Percentiles rank a stretch among this genome's conserved stretches.
Evolutionary conservation across 2,888 invertebrate species (phyloP).

Genomic region (Germaria angustata): DNA sequence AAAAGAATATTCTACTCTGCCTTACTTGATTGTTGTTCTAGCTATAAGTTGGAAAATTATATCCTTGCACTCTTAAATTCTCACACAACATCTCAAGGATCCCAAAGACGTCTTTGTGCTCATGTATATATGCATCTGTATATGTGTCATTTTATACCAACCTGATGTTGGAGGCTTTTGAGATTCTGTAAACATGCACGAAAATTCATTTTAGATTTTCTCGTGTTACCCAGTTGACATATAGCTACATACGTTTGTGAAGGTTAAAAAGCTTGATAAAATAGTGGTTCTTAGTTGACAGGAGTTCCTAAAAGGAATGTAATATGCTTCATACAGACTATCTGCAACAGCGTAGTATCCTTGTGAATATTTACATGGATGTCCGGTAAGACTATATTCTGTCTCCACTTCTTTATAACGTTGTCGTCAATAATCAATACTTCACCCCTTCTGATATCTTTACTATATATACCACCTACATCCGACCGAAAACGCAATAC

Average conservation of each 20-base stretch:
- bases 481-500: too few species aligned
- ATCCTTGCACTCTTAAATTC: slow-evolving; percentile 56
- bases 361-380: too few species aligned
- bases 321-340: too few species aligned
- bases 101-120: neutral
- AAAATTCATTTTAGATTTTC: slow-evolving; percentile 22
- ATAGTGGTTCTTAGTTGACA: too few species aligned
- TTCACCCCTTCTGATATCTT: too few species aligned
- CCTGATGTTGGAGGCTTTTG: slow-evolving; percentile 51
- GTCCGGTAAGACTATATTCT: too few species aligned
- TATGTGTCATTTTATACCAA: slow-evolving; percentile 1
- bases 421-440: too few species aligned
- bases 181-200: slow-evolving; percentile 34
- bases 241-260: neutral
- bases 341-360: too few species aligned
- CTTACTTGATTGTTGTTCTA: slow-evolving; percentile 40
- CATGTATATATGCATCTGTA: neutral
- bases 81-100: slow-evolving; percentile 55
- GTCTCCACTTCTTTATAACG: too few species aligned
- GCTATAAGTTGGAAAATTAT: slow-evolving; percentile 46
- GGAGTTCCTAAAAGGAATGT: too few species aligned
- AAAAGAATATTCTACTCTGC: slow-evolving; percentile 28
- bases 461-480: too few species aligned
- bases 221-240: neutral
- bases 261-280: too few species aligned